phyloP scores from a whole-genome alignment of 1,140 invertebrate species.

The Homarus americanus region DNA sequence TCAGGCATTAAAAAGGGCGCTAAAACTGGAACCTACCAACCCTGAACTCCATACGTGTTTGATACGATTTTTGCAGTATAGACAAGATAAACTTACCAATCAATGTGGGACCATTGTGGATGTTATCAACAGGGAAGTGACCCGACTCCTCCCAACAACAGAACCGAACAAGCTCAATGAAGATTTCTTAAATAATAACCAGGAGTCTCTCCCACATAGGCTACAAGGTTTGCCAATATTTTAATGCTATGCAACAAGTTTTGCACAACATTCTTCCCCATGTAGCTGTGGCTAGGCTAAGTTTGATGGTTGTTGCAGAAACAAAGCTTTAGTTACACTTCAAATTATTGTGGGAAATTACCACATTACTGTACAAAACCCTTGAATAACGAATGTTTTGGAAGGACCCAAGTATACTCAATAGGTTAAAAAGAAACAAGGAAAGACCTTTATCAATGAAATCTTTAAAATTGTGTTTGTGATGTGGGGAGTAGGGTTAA shows the following conservation, averaged over 20 bases:
- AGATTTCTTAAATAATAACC: conserved; percentile 84
- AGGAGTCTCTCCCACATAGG: conserved; percentile 83
- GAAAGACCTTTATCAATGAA: no score
- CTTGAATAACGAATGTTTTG: no score
- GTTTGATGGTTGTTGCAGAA: no score
- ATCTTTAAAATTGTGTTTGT: no score
- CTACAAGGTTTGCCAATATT: conserved; percentile 81
- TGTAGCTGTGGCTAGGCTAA: no score
- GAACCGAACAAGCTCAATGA: conserved; percentile 84
- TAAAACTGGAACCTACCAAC: conserved; percentile 85
- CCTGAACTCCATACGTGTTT: conserved; percentile 91
- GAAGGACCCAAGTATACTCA: no score
- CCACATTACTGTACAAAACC: no score
- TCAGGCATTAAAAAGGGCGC: conserved; percentile 91
- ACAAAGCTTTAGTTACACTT: no score
- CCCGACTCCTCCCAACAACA: conserved; percentile 83
- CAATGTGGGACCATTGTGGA: conserved; percentile 80
- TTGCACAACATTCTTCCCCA: no score
- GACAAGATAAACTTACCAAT: conserved; percentile 77
- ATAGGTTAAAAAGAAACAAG: no score
- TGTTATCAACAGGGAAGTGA: conserved; percentile 87
- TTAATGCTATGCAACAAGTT: neutral
- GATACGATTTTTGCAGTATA: conserved; percentile 84
- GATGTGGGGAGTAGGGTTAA: no score
- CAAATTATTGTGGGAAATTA: no score